These are phyloP conservation scores for Scrobipalpa atriplicella DNA, from an alignment of 2,888 invertebrate species.

Conservation along the genomic window DNA sequence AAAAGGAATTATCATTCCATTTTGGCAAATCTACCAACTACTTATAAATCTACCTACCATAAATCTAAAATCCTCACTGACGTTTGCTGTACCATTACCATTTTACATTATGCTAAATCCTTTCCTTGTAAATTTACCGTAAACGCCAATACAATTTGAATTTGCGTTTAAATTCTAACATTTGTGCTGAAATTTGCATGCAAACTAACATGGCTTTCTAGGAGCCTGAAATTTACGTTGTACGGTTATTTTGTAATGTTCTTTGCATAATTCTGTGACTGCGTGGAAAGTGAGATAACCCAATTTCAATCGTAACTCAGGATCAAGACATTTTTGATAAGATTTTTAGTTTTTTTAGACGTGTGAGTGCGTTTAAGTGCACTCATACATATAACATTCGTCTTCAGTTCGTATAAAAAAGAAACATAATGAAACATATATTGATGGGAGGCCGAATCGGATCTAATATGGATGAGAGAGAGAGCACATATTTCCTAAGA, in stretches of 20 bases:
- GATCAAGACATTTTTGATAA: too few species aligned
- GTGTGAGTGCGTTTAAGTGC: not conserved
- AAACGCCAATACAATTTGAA: slow-evolving; percentile 18
- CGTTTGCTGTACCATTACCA: not conserved
- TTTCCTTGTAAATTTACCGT: not conserved
- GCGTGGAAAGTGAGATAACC: not conserved
- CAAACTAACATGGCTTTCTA: slow-evolving; percentile 15
- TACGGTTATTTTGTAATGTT: not conserved
- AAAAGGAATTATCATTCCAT: not conserved
- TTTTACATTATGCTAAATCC: slow-evolving; percentile 15
- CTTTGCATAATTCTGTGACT: not conserved
- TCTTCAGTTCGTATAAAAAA: too few species aligned
- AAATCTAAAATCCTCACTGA: not conserved
- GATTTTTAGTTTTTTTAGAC: not conserved
- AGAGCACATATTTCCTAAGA: too few species aligned
- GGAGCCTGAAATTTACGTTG: not conserved
- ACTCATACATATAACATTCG: too few species aligned
- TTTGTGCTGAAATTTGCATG: slow-evolving; percentile 25
- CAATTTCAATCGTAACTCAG: not conserved
- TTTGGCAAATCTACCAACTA: not conserved
- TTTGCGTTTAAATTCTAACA: slow-evolving; percentile 20
- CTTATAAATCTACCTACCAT: not conserved
- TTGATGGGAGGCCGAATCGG: too few species aligned
- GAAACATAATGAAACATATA: too few species aligned
- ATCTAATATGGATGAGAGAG: too few species aligned